Conservation (phyloP, 2,888 invertebrate species). For the Choreutis nemorana region DNA sequence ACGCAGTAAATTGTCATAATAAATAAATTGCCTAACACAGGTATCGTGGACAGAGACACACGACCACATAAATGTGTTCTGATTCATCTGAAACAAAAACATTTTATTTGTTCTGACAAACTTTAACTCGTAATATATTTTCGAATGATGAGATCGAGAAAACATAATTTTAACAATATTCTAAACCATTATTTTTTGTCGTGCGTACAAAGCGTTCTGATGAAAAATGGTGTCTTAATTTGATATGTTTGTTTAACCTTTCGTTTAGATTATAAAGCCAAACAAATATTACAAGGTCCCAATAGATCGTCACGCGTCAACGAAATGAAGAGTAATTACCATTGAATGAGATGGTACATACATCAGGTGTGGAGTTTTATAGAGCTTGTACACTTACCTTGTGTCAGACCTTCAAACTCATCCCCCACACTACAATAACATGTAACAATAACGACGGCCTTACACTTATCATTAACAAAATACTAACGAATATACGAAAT, state of each 20-base stretch:
- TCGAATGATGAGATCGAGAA: too few relatives aligned
- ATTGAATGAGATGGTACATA: constrained; percentile 23
- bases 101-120: too few relatives aligned
- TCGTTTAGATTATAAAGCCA: too few relatives aligned
- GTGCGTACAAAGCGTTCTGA: too few relatives aligned
- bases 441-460: constrained; percentile 46
- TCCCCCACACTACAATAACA: constrained; percentile 22
- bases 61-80: constrained; percentile 21
- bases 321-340: constrained; percentile 32
- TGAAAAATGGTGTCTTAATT: too few relatives aligned
- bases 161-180: too few relatives aligned
- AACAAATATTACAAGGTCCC: constrained; percentile 28
- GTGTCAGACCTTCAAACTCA: constrained; percentile 34
- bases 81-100: constrained; percentile 26
- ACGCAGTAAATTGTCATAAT: constrained; percentile 40
- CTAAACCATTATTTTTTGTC: too few relatives aligned
- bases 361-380: constrained; percentile 16
- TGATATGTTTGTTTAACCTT: too few relatives aligned
- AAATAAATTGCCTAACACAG: constrained; percentile 45
- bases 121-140: too few relatives aligned
- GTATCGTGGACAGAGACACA: constrained; percentile 37
- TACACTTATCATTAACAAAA: constrained; percentile 41
- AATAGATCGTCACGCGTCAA: constrained; percentile 31
- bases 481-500: constrained; percentile 34
- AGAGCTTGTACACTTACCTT: constrained; percentile 39